Evolutionary conservation across 2,797 vertebrate species (phyloP).

Genomic region (Luscinia megarhynchos): DNA sequence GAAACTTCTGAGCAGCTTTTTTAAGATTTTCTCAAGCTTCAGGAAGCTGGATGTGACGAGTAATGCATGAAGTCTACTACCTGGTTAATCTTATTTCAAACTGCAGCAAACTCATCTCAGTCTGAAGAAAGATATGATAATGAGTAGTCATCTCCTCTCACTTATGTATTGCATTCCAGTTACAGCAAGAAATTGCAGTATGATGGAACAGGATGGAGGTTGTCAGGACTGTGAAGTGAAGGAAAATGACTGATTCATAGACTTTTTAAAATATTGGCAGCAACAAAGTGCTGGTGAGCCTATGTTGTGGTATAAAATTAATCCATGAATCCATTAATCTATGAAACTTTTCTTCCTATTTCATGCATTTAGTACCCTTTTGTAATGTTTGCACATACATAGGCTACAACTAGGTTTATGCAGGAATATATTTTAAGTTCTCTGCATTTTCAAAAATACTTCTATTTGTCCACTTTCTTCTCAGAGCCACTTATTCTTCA

Average conservation of each 20-base stretch:
- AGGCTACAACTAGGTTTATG: background rate
- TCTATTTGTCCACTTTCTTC: background rate
- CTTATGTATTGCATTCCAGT: background rate
- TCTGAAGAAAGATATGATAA: background rate
- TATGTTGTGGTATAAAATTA: background rate
- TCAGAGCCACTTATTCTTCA: background rate
- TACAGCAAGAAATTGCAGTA: conserved; percentile 3
- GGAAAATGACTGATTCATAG: background rate
- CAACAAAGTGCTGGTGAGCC: background rate
- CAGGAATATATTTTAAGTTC: background rate
- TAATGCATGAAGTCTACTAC: background rate
- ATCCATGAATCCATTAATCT: background rate
- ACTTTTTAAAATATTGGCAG: background rate
- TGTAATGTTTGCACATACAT: background rate
- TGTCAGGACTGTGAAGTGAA: conserved; percentile 7
- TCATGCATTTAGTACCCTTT: background rate
- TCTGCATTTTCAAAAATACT: background rate
- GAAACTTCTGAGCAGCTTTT: background rate
- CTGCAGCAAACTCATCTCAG: background rate
- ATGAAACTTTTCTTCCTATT: background rate
- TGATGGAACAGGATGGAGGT: background rate
- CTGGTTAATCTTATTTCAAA: background rate
- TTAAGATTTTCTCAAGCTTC: background rate
- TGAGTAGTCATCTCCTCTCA: background rate
- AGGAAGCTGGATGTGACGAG: background rate